Evolutionary conservation across 2,113 vertebrate genomes (phyloP), one percentile per base, ranked within the genome.

Genomic region (Smithornis capensis): DNA sequence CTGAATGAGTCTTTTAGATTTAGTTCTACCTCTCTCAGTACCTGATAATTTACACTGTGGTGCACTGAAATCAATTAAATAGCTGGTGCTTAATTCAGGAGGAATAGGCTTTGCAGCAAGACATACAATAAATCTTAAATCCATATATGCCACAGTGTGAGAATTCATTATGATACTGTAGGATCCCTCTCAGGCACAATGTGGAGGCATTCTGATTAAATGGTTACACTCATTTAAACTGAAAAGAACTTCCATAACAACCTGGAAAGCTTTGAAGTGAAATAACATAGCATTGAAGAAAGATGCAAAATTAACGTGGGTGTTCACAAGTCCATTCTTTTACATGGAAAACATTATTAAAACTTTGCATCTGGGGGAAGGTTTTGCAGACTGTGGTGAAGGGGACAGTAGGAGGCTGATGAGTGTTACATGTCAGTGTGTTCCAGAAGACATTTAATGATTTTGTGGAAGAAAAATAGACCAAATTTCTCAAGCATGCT

Each of bases 61-160:
- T 95, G 45, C 56, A 69, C 88, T 89, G 35, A 94, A 94, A 94
- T 95, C 88, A 96, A 84, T 94, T 94, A 89, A 96, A 71, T 92
- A 87, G 80, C 69, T 94, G 73, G 76, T 7, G 14, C 78, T 92
- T 64, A 42, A 53, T 96, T 86, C 86, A 90, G 83, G 57, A 89
- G 62, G 81, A 84, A 94, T 77, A 74, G 87, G 40, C 57, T 90
- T 91, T 95, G 74, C 62, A 88, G 57, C 38, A 40, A 93, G 62
- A 83, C 19, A 11, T 65, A 50, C 92, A 93, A 93, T 90, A 90
- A 92, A 89, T 81, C 62, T 92, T 89, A 93, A 96, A 95, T 82
- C 80, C 49, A 18, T 82, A 62, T 84, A 45, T 89, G 62, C 76
- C 94, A 64, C 95, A 91, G 86, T 87, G 40, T 88, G 80, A 92